Percentiles rank a stretch among this genome's conserved stretches.
phyloP scores from a whole-genome alignment of 2,113 vertebrate species.

The Pipra filicauda region DNA sequence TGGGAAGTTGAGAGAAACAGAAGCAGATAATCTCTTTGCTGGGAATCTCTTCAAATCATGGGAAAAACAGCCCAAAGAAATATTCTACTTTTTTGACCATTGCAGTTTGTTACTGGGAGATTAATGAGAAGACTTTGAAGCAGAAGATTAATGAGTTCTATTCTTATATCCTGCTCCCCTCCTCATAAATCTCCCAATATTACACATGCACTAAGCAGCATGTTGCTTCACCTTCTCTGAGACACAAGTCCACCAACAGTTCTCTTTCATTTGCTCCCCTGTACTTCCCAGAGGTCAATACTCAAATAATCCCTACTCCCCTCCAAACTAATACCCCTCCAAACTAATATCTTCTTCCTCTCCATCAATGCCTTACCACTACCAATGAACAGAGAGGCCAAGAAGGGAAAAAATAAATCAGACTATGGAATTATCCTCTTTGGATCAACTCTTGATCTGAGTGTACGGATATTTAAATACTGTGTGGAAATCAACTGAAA shows the following conservation, averaged over 20 bases:
- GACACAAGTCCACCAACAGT: neutral
- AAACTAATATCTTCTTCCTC: neutral
- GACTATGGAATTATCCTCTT: neutral
- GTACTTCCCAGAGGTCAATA: neutral
- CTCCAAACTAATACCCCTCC: neutral
- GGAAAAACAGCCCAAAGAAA: neutral
- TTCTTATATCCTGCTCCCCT: conserved; percentile 3
- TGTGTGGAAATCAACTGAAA: neutral
- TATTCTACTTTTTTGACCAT: neutral
- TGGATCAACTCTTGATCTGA: neutral
- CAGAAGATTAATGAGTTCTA: conserved; percentile 33
- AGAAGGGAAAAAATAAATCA: neutral
- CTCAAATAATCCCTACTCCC: neutral
- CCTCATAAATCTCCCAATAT: conserved; percentile 18
- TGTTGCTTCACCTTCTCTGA: conserved; percentile 6
- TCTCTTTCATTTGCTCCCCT: neutral
- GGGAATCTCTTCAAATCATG: neutral
- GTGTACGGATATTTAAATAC: neutral
- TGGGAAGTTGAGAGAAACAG: neutral
- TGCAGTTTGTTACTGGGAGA: conserved; percentile 1
- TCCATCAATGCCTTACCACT: accelerated
- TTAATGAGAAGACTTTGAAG: conserved; percentile 16
- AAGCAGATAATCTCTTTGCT: neutral
- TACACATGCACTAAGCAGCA: neutral
- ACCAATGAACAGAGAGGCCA: neutral